Percentiles rank a stretch among this genome's conserved stretches.
These are phyloP conservation scores for Danionella dracula DNA, from an alignment of 2,797 vertebrate species.

Conservation along the genomic window DNA sequence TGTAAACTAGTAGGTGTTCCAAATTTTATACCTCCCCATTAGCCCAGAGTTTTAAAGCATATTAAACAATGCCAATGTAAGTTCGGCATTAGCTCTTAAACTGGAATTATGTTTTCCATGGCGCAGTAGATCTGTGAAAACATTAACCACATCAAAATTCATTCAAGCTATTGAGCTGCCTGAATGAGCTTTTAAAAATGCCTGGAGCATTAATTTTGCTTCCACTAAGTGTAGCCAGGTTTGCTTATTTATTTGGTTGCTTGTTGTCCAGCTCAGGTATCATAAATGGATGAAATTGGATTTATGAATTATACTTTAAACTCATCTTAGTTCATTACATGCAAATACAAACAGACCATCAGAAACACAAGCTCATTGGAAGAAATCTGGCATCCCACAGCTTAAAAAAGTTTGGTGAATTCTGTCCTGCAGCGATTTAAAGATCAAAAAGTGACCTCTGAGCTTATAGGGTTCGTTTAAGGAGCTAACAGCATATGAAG, in stretches of 20 bases:
- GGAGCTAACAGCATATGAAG: neutral
- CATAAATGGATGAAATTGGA: no score
- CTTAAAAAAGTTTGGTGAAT: neutral
- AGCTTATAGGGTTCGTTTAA: neutral
- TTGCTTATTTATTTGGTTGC: neutral
- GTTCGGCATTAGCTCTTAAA: neutral
- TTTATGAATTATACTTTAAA: no score
- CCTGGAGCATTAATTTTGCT: neutral
- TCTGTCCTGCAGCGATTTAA: neutral
- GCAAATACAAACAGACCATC: neutral
- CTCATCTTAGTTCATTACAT: no score
- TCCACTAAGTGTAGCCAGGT: neutral
- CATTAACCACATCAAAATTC: slow-evolving; percentile 1
- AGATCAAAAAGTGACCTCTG: neutral
- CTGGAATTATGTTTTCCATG: neutral
- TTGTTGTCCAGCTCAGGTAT: neutral
- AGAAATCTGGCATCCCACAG: neutral
- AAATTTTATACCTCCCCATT: no score
- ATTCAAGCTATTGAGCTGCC: neutral
- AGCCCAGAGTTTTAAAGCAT: no score
- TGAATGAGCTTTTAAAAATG: neutral
- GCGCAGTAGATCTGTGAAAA: neutral
- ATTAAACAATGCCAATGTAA: no score
- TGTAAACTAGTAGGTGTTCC: no score
- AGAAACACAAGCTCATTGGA: neutral